phyloP scores from a whole-genome alignment of 2,113 vertebrate species.

The Forbesichthys papilliferus region DNA sequence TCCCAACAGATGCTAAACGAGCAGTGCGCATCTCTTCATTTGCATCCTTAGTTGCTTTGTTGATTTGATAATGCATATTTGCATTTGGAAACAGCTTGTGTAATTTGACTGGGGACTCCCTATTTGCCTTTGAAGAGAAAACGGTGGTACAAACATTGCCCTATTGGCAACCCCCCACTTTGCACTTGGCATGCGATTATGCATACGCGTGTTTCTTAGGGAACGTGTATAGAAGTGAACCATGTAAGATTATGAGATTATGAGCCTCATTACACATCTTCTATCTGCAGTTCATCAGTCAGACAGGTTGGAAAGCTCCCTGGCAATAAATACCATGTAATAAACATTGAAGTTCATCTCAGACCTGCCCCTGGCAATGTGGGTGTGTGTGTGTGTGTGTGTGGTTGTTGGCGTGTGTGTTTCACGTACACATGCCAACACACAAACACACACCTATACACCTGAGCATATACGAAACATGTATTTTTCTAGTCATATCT shows the following conservation, averaged over 20 bases:
- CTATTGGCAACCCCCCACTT: neutral
- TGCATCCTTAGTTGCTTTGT: conserved; percentile 73
- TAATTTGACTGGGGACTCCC: conserved; percentile 81
- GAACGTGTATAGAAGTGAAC: too few species aligned
- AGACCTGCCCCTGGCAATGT: conserved; percentile 19
- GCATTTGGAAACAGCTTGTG: conserved; percentile 68
- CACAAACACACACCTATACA: neutral
- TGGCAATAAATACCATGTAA: neutral
- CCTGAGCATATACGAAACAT: too few species aligned
- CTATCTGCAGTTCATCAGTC: conserved; percentile 81
- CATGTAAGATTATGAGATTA: conserved; percentile 16
- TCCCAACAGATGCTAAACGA: conserved; percentile 68
- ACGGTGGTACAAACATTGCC: conserved; percentile 68
- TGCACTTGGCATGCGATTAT: conserved; percentile 24
- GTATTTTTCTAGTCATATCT: too few species aligned
- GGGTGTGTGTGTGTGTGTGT: conserved; percentile 6
- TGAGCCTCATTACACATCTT: conserved; percentile 64
- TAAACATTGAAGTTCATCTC: conserved; percentile 75
- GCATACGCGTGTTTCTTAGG: neutral
- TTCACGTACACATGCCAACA: neutral
- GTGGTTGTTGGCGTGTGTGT: neutral
- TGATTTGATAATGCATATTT: conserved; percentile 72
- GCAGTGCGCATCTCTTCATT: conserved; percentile 61
- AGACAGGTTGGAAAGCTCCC: conserved; percentile 16
- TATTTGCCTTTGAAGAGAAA: conserved; percentile 78